Conservation (phyloP, 2,113 vertebrate species). For the Blennius ocellaris region DNA sequence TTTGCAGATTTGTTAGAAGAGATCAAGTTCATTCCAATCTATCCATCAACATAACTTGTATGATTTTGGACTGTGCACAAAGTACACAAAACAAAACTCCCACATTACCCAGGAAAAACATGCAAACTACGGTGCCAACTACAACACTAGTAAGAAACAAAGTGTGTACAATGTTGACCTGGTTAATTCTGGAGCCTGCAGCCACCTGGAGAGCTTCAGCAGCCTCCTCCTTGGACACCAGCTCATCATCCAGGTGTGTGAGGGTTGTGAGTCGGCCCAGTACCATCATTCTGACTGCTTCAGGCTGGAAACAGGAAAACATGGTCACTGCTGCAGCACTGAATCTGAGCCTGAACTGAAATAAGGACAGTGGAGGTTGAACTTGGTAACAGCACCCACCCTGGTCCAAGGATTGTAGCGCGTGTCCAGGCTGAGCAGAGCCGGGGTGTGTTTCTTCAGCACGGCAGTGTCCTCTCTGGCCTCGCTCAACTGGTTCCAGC, state of each 20-base stretch:
- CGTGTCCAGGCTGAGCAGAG: conserved; percentile 80
- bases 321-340: conserved; percentile 7
- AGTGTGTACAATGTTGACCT: conserved; percentile 70
- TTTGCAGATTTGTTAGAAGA: too few relatives aligned
- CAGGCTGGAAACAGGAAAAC: conserved; percentile 71
- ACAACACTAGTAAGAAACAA: background rate
- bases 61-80: too few relatives aligned
- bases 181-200: conserved; percentile 79
- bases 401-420: conserved; percentile 85
- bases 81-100: too few relatives aligned
- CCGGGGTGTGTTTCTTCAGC: conserved; percentile 81
- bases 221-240: conserved; percentile 83
- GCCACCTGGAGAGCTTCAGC: conserved; percentile 69
- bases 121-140: too few relatives aligned
- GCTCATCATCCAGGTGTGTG: conserved; percentile 79
- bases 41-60: too few relatives aligned
- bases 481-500: conserved; percentile 87
- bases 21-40: too few relatives aligned
- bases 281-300: conserved; percentile 77
- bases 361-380: background rate
- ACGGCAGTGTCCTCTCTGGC: conserved; percentile 78
- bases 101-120: too few relatives aligned
- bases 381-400: conserved; percentile 41
- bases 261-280: conserved; percentile 83
- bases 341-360: background rate